Conservation (phyloP, 1,140 invertebrate species). For the Nasonia longicornis region DNA sequence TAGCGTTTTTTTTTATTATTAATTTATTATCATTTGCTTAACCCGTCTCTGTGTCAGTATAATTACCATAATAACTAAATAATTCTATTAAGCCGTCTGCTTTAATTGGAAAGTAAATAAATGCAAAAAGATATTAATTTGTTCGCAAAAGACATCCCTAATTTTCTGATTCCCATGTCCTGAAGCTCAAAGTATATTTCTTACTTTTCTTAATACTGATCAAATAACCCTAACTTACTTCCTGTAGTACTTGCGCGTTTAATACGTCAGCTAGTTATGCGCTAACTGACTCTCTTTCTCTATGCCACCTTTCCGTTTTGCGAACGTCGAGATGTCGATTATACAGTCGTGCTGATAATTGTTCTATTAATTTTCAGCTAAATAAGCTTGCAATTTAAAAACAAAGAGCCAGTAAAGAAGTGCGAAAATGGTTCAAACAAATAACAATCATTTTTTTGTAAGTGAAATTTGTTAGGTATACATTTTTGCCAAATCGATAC, state of each 20-base stretch:
- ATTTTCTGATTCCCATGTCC: neutral
- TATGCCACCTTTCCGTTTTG: conserved; percentile 42
- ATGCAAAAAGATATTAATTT: conserved; percentile 45
- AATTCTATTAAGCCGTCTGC: conserved; percentile 18
- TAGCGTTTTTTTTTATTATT: conserved; percentile 40
- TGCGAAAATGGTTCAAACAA: neutral
- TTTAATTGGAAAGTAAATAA: conserved; percentile 30
- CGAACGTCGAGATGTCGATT: conserved; percentile 50
- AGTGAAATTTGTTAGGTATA: conserved; percentile 5
- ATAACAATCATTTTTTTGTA: neutral
- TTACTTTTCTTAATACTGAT: conserved; percentile 18
- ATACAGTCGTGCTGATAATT: conserved; percentile 42
- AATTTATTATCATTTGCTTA: conserved; percentile 45
- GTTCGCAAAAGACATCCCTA: conserved; percentile 33
- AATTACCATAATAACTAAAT: conserved; percentile 40
- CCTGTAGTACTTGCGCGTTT: conserved; percentile 19
- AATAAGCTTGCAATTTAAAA: conserved; percentile 36
- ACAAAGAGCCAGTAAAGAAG: conserved; percentile 14
- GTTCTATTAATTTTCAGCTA: conserved; percentile 59
- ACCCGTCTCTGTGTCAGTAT: conserved; percentile 37
- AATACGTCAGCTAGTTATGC: conserved; percentile 44
- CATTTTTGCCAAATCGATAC: conserved; percentile 39
- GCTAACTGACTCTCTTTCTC: conserved; percentile 50
- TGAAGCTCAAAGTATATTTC: neutral
- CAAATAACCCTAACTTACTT: conserved; percentile 28